phyloP scores from a whole-genome alignment of 2,797 vertebrate species.

The Vespertilio murinus region DNA sequence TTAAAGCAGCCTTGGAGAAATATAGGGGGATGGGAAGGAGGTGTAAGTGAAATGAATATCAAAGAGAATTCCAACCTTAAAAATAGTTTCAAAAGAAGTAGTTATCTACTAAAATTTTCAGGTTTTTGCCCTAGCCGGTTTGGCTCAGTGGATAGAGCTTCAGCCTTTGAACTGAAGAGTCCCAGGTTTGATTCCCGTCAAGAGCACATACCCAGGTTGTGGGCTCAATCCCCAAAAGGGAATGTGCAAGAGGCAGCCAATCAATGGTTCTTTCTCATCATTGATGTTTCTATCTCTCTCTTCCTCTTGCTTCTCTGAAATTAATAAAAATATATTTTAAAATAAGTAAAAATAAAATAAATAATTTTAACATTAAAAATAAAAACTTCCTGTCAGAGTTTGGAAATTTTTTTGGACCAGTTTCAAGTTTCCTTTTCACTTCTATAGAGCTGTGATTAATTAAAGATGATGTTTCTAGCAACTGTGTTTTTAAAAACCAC shows the following conservation, averaged over 20 bases:
- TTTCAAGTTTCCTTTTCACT: slow-evolving; percentile 81
- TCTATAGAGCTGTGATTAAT: not conserved
- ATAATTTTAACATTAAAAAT: too few species aligned
- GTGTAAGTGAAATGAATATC: not conserved
- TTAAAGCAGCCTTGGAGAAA: not conserved
- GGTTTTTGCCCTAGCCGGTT: not conserved
- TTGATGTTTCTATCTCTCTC: too few species aligned
- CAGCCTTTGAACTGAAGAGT: too few species aligned
- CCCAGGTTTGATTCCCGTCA: too few species aligned
- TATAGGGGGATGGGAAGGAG: not conserved
- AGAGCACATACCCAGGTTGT: too few species aligned
- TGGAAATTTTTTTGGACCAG: slow-evolving; percentile 98
- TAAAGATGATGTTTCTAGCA: not conserved
- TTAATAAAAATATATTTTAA: too few species aligned
- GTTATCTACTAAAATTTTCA: not conserved
- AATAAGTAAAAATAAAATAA: too few species aligned
- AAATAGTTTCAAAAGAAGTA: slow-evolving; percentile 20
- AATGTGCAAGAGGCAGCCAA: too few species aligned
- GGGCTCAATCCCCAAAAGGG: too few species aligned
- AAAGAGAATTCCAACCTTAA: slow-evolving; percentile 33
- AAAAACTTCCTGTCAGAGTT: slow-evolving; percentile 92
- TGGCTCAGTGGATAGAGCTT: too few species aligned
- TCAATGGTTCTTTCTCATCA: too few species aligned
- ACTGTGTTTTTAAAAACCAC: not conserved
- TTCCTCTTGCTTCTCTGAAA: too few species aligned